These are phyloP conservation scores for Capitulum mitella DNA, from an alignment of 2,888 invertebrate genomes.

Conservation along the genomic window DNA sequence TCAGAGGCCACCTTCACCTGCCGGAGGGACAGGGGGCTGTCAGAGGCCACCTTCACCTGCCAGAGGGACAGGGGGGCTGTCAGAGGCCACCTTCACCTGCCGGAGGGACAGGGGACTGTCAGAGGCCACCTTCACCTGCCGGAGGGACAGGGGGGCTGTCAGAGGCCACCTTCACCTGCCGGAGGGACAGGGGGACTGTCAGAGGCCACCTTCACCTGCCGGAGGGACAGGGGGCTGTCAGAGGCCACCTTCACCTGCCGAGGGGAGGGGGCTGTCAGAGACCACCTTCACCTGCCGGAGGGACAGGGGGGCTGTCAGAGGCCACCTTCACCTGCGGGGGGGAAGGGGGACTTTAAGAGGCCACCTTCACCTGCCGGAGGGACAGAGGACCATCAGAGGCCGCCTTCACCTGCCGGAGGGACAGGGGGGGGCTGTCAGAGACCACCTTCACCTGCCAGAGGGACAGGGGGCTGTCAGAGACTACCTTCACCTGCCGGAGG, in stretches of 20 bases:
- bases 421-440: too few species aligned
- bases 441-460: too few species aligned
- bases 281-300: neutral
- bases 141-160: too few species aligned
- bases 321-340: slow-evolving; percentile 46
- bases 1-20: neutral
- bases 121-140: too few species aligned
- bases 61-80: too few species aligned
- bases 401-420: slow-evolving; percentile 47
- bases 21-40: neutral
- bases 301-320: slow-evolving; percentile 82
- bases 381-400: slow-evolving; percentile 52
- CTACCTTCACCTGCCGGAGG: too few species aligned
- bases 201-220: too few species aligned
- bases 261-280: slow-evolving; percentile 42
- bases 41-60: neutral
- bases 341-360: slow-evolving; percentile 52
- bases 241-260: slow-evolving; percentile 54
- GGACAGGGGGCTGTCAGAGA: too few species aligned
- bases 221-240: slow-evolving; percentile 78
- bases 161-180: too few species aligned
- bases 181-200: too few species aligned
- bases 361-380: slow-evolving; percentile 46
- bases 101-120: too few species aligned
- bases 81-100: too few species aligned